Base-by-base conservation (phyloP, 2,888 invertebrate species). In the Caenorhabditis japonica region DNA sequence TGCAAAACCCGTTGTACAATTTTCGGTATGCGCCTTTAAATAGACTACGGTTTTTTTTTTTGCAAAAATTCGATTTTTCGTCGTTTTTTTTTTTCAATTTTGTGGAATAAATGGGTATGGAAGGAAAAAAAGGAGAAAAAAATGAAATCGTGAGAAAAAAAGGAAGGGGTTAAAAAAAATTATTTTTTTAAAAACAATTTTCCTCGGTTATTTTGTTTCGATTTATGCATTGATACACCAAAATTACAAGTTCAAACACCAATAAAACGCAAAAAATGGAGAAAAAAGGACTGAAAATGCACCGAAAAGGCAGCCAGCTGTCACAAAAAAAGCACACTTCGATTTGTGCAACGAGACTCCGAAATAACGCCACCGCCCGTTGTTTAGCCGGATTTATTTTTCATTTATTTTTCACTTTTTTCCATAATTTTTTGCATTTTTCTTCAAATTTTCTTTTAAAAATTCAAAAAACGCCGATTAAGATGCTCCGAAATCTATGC, bases 401-500 rank as follows among this genome's bases (percentile, higher is more conserved):
- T 27, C 33, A 2, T n/a, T 8, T 4, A 17, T 52, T 52, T 52
- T 43, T 3, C 5, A 51, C 0, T 25, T 61, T 51, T 43, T 43
- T n/a, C n/a, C 5, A 15, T n/a, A 17, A 43, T 23, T 8, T 49
- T 49, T 39, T 27, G 27, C 19, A 19, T 8, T 30, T 49, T 41
- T 49, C 5, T 38, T 44, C 8, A 33, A 7, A 47, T 33, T 27
- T 15, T 43, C 41, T 2, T 0, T 4, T 44, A 21, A 12, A 19
- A 43, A 21, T 21, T 43, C 2, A 21, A 10, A 10, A 43, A 30
- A 30, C n/a, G n/a, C n/a, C n/a, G n/a, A n/a, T n/a, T n/a, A 33
- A 55, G 55, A 70, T 70, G 70, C 61, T 70, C 25, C 19, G 51
- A 61, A 61, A 44, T 36, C 13, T 70, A 1, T 70, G 55, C 38